Percentiles rank a stretch among this genome's conserved stretches.
These are phyloP conservation scores for Notodonta ziczac DNA, from an alignment of 2,888 invertebrate species.

Conservation along the genomic window DNA sequence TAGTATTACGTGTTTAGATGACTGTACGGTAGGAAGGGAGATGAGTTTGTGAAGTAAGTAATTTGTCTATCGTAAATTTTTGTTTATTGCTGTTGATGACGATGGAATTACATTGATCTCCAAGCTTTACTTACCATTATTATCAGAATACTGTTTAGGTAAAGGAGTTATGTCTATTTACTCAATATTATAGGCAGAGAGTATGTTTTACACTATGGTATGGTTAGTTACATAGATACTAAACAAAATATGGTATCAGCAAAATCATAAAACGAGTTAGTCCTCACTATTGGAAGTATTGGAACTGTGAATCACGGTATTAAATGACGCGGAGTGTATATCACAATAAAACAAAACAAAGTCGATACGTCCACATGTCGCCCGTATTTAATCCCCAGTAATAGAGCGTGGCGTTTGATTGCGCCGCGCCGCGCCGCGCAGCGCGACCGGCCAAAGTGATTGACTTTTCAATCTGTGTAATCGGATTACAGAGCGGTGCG, in stretches of 20 bases:
- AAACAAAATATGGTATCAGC: slow-evolving; percentile 11
- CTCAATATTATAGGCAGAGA: no score
- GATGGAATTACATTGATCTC: no score
- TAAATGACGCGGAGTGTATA: slow-evolving; percentile 27
- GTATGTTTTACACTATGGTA: no score
- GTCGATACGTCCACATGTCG: slow-evolving; percentile 59
- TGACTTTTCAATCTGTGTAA: slow-evolving; percentile 83
- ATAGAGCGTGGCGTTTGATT: slow-evolving; percentile 72
- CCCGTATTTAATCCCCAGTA: slow-evolving; percentile 57
- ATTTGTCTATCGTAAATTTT: slow-evolving; percentile 37
- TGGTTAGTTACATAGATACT: no score
- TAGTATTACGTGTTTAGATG: slow-evolving; percentile 49
- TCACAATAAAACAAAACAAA: slow-evolving; percentile 51
- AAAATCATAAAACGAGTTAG: slow-evolving; percentile 5
- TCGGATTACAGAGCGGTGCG: slow-evolving; percentile 57
- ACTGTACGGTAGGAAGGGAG: slow-evolving; percentile 38
- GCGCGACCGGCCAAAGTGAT: slow-evolving; percentile 69
- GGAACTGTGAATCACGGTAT: slow-evolving; percentile 39
- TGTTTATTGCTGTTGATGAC: slow-evolving; percentile 15
- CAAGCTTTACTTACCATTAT: no score
- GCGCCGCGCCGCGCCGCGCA: slow-evolving; percentile 48
- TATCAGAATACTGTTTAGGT: no score
- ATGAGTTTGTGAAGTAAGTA: slow-evolving; percentile 35
- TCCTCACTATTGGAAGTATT: slow-evolving; percentile 18
- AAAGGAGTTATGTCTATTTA: no score